phyloP scores from a whole-genome alignment of 2,797 vertebrate species.

The Parotocinclus haroldoi region DNA sequence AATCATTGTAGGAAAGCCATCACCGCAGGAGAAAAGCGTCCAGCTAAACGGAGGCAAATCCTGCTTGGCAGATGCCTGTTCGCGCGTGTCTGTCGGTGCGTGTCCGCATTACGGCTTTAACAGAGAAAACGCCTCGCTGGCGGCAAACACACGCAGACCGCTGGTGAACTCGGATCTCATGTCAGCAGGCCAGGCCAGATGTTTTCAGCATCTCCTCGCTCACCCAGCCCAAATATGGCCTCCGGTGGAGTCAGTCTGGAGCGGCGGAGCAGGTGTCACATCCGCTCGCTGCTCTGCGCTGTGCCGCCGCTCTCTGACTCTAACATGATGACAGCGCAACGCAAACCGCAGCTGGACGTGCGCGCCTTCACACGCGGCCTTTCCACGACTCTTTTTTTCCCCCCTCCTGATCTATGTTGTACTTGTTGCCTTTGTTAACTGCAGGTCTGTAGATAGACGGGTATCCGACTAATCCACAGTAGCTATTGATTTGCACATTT shows the following conservation, averaged over 20 bases:
- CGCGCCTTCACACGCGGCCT: conserved; percentile 10
- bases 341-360: conserved; percentile 34
- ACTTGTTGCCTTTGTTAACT: background rate
- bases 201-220: conserved; percentile 58
- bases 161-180: conserved; percentile 60
- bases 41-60: conserved; percentile 44
- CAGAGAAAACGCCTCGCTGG: conserved; percentile 75
- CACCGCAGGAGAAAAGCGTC: conserved; percentile 14
- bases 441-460: background rate
- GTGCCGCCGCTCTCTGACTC: conserved; percentile 13
- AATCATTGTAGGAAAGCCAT: conserved; percentile 53
- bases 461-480: too few species aligned
- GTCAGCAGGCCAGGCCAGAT: conserved; percentile 58
- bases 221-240: conserved; percentile 55
- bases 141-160: conserved; percentile 58
- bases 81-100: conserved; percentile 38
- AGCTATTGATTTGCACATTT: background rate
- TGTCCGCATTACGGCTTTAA: conserved; percentile 73
- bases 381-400: background rate
- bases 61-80: conserved; percentile 34
- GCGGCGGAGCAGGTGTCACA: conserved; percentile 59
- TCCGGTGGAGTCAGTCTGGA: conserved; percentile 62
- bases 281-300: conserved; percentile 11
- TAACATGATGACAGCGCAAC: conserved; percentile 29
- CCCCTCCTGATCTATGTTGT: background rate